Conservation (phyloP, 2,113 vertebrate species). For the Crotophaga sulcirostris region DNA sequence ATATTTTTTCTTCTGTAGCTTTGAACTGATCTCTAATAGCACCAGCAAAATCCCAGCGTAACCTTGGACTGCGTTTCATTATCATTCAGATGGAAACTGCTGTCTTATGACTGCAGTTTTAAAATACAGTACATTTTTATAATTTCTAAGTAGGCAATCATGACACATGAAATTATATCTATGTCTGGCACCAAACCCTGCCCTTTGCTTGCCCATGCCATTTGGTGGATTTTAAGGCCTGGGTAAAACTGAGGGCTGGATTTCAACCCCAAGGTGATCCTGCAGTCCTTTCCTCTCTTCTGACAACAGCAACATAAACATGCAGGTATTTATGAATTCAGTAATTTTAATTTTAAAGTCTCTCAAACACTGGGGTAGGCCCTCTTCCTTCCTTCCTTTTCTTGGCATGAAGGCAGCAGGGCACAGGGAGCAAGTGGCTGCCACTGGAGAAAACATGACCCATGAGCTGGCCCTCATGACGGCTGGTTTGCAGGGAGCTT, state of each 20-base stretch:
- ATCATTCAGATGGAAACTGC: constrained; percentile 30
- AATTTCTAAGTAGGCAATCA: constrained; percentile 60
- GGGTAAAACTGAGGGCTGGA: not conserved
- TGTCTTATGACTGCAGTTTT: constrained; percentile 37
- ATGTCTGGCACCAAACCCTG: constrained; percentile 9
- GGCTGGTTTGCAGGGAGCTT: not conserved
- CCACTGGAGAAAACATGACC: not conserved
- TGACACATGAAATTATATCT: constrained; percentile 48
- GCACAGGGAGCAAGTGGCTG: not conserved
- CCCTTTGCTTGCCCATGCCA: not conserved
- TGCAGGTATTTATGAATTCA: not conserved
- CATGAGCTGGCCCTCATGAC: not conserved
- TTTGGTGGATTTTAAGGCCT: not conserved
- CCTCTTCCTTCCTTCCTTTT: not conserved
- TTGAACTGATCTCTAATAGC: constrained; percentile 66
- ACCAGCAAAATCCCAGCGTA: constrained; percentile 22
- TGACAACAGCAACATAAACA: not conserved
- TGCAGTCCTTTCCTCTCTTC: not conserved
- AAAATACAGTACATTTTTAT: constrained; percentile 51
- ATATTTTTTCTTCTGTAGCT: constrained; percentile 57
- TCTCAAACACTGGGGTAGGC: not conserved
- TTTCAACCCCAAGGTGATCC: not conserved
- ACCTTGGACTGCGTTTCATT: constrained; percentile 71
- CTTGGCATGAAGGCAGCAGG: not conserved
- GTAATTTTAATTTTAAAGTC: not conserved